These are phyloP conservation scores for Gisinianus flammeolus DNA, from an alignment of 2,888 invertebrate species.

Conservation along the genomic window DNA sequence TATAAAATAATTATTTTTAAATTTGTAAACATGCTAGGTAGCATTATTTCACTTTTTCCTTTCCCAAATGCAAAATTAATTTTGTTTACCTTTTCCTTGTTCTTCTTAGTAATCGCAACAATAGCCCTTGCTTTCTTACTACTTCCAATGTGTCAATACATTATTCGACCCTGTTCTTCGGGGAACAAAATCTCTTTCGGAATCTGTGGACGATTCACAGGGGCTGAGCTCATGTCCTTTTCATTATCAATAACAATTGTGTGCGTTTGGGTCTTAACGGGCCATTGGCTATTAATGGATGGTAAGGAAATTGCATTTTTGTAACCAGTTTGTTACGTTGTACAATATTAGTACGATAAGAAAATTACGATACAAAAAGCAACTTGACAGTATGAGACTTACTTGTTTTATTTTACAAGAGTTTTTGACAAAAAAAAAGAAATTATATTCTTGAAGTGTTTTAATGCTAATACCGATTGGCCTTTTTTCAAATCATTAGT, in stretches of 20 bases:
- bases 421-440: too few species aligned
- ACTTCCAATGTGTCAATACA: conserved; percentile 96
- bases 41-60: background rate
- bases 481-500: too few species aligned
- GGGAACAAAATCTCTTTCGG: conserved; percentile 87
- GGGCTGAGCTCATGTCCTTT: conserved; percentile 92
- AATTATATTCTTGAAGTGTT: background rate
- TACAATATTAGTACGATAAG: too few species aligned
- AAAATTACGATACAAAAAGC: too few species aligned
- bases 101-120: conserved; percentile 82
- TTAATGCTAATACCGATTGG: background rate
- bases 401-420: too few species aligned
- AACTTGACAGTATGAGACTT: too few species aligned
- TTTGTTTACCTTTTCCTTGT: conserved; percentile 59
- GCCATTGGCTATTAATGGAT: conserved; percentile 98
- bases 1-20: too few species aligned
- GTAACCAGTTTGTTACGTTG: background rate
- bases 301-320: conserved; percentile 65
- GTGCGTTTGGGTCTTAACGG: conserved; percentile 96
- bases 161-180: conserved; percentile 82
- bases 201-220: conserved; percentile 90
- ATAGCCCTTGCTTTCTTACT: conserved; percentile 95
- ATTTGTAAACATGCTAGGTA: too few species aligned
- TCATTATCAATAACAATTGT: conserved; percentile 90
- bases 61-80: background rate